phyloP scores from a whole-genome alignment of 2,888 invertebrate species.

The Tenthredo livida region DNA sequence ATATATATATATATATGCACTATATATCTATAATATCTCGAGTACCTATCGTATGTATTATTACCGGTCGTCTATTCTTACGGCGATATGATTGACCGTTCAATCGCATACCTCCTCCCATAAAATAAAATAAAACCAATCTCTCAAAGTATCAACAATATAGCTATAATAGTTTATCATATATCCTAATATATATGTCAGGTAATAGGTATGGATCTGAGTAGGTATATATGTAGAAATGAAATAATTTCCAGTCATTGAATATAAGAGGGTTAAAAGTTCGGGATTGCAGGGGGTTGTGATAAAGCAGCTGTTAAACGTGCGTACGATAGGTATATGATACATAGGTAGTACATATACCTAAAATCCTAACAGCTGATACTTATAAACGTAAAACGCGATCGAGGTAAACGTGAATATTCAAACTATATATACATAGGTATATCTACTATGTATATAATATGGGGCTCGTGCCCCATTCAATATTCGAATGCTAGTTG shows the following conservation, averaged over 20 bases:
- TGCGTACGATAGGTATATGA: neutral
- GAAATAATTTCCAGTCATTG: neutral
- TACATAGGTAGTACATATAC: neutral
- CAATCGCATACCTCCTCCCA: neutral
- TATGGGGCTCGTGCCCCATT: neutral
- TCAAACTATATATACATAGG: neutral
- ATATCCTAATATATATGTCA: neutral
- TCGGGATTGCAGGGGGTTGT: neutral
- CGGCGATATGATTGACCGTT: slow-evolving; percentile 16
- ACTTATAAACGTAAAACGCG: neutral
- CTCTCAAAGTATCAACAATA: neutral
- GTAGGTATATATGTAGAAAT: neutral
- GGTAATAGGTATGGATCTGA: neutral
- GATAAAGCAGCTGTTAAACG: neutral
- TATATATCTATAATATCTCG: neutral
- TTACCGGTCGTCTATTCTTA: slow-evolving; percentile 2
- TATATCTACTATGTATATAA: neutral
- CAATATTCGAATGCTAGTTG: neutral
- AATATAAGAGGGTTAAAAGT: slow-evolving; percentile 2
- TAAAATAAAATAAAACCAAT: neutral
- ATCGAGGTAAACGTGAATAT: neutral
- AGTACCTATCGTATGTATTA: neutral
- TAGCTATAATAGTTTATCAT: neutral
- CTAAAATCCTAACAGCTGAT: neutral
- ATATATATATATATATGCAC: neutral